Evolutionary conservation across 2,888 invertebrate species (phyloP).

Genomic region (Podotricha telesiphe): DNA sequence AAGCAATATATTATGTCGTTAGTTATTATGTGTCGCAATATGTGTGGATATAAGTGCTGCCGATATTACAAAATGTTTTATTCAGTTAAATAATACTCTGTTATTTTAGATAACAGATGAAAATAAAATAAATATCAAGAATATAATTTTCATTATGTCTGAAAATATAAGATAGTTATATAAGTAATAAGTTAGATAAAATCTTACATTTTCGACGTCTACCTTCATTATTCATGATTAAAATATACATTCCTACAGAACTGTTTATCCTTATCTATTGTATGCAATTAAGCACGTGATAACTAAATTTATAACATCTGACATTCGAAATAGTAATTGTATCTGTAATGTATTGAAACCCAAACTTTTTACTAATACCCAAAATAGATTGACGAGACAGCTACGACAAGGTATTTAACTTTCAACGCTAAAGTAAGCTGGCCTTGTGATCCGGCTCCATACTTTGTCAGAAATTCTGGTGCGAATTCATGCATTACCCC

Average conservation of each 20-base stretch:
- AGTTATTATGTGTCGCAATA: slow-evolving; percentile 51
- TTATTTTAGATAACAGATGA: too few relatives aligned
- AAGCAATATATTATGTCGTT: slow-evolving; percentile 52
- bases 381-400: slow-evolving; percentile 14
- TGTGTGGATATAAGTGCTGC: slow-evolving; percentile 58
- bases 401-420: slow-evolving; percentile 54
- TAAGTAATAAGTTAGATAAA: too few relatives aligned
- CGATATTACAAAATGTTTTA: slow-evolving; percentile 46
- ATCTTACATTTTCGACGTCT: too few relatives aligned
- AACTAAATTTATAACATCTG: neutral
- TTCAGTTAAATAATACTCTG: neutral
- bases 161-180: too few relatives aligned
- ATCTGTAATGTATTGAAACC: slow-evolving; percentile 38
- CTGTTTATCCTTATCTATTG: neutral
- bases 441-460: slow-evolving; percentile 72
- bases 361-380: slow-evolving; percentile 5
- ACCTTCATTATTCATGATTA: too few relatives aligned
- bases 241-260: too few relatives aligned
- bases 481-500: slow-evolving; percentile 78
- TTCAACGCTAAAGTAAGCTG: slow-evolving; percentile 78
- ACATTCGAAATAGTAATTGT: neutral
- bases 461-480: slow-evolving; percentile 78
- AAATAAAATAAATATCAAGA: too few relatives aligned
- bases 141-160: too few relatives aligned
- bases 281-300: neutral